phyloP scores from a whole-genome alignment of 2,113 vertebrate species.

The Gyps fulvus region DNA sequence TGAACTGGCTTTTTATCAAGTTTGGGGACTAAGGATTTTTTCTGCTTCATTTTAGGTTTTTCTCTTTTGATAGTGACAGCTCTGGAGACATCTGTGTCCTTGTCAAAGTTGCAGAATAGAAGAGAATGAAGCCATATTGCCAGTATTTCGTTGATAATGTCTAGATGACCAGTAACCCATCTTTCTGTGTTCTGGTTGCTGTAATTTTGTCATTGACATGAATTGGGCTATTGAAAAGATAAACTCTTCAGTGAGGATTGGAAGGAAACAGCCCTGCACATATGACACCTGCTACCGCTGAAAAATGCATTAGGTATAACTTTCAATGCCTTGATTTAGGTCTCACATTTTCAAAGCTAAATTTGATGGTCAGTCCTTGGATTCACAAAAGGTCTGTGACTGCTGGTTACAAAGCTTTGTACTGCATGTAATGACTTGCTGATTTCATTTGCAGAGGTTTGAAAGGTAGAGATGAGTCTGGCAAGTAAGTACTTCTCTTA shows the following conservation, averaged over 20 bases:
- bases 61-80: slow-evolving; percentile 43
- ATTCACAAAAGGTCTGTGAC: neutral
- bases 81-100: slow-evolving; percentile 69
- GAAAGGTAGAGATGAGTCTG: neutral
- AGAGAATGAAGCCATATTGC: slow-evolving; percentile 71
- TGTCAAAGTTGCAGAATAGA: slow-evolving; percentile 42
- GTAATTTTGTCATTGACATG: slow-evolving; percentile 37
- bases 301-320: slow-evolving; percentile 76
- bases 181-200: slow-evolving; percentile 64
- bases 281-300: slow-evolving; percentile 79
- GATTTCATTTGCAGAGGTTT: neutral
- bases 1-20: neutral
- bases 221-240: slow-evolving; percentile 76
- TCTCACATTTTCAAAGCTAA: neutral
- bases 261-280: slow-evolving; percentile 66
- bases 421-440: neutral
- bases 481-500: neutral
- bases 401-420: neutral
- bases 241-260: slow-evolving; percentile 62
- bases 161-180: slow-evolving; percentile 64
- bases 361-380: neutral
- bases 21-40: neutral
- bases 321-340: neutral
- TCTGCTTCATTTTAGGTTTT: neutral
- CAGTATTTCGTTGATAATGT: slow-evolving; percentile 71